phyloP scores from a whole-genome alignment of 2,113 vertebrate genomes.

The Lutjanus erythropterus region DNA sequence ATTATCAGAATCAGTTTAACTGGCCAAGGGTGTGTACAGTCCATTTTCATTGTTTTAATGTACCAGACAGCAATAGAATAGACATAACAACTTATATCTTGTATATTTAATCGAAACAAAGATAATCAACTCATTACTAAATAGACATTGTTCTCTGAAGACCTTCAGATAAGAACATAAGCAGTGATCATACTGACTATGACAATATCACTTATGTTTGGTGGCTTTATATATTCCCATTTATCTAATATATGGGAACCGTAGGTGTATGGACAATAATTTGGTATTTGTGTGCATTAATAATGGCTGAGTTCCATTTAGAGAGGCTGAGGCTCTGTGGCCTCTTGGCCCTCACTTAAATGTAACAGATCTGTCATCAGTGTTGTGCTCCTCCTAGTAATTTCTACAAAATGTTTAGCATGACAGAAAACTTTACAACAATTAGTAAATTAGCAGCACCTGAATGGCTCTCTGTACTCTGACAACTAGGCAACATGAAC shows the following conservation, averaged over 20 bases:
- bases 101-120: too few species aligned
- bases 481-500: slow-evolving; percentile 30
- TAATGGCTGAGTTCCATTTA: neutral
- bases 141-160: too few species aligned
- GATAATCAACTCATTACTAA: too few species aligned
- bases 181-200: too few species aligned
- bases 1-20: too few species aligned
- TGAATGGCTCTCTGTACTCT: slow-evolving; percentile 12
- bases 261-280: neutral
- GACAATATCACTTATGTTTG: too few species aligned
- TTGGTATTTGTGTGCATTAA: neutral
- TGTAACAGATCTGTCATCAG: too few species aligned
- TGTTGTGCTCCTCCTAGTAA: neutral
- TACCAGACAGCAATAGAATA: too few species aligned
- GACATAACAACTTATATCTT: too few species aligned
- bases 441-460: slow-evolving; percentile 11
- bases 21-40: too few species aligned
- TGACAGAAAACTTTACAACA: neutral
- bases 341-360: neutral
- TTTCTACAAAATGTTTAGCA: neutral
- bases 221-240: neutral
- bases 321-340: neutral
- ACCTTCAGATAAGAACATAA: too few species aligned
- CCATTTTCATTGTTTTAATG: too few species aligned
- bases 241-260: neutral